Base-by-base conservation (phyloP, 1,140 invertebrate species). In the Drosophila arizonae region DNA sequence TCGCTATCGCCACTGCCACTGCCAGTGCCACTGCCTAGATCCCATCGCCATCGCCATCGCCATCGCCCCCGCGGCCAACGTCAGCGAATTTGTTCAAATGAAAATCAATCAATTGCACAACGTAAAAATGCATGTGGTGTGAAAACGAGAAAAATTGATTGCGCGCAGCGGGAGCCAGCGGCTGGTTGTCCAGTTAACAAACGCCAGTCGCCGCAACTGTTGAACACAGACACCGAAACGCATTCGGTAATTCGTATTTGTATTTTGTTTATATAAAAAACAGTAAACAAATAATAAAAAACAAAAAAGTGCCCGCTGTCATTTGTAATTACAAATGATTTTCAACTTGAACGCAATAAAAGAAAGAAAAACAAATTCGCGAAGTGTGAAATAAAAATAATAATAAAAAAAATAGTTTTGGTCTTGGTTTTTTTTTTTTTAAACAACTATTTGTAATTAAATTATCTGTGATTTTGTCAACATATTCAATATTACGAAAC, bases 381-480 rank as follows among this genome's bases (percentile, higher is more conserved):
- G 17, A 55, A 55, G 15, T 17, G 26, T n/a, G 13, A 52, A 15
- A 13, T 5, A 33, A 33, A 52, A 30, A 50, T 21, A 64, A 46
- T 52, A 82, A 79, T 51, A 64, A 24, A 24, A 24, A 50, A 73
- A 43, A 50, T 50, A 60, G 48, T 71, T 46, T 46, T 46, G n/a
- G 6, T 15, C 1, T 17, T 45, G 43, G 1, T n/a, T 45, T 24
- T 46, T 46, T 8, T 15, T 46, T 46, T 17, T 17, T 46, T 63
- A 56, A 72, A 50, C 62, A 63, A 82, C 64, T 62, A 72, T 69
- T 63, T 81, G 82, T 80, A 79, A 77, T 88, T 87, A 72, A 87
- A 87, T 87, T 87, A 88, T 87, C 82, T 87, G 82, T 87, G 82
- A 87, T 87, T 87, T 82, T 75, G 82, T 85, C 77, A 85, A 85